phyloP scores from a whole-genome alignment of 2,888 invertebrate species.

The Cabera pusaria region DNA sequence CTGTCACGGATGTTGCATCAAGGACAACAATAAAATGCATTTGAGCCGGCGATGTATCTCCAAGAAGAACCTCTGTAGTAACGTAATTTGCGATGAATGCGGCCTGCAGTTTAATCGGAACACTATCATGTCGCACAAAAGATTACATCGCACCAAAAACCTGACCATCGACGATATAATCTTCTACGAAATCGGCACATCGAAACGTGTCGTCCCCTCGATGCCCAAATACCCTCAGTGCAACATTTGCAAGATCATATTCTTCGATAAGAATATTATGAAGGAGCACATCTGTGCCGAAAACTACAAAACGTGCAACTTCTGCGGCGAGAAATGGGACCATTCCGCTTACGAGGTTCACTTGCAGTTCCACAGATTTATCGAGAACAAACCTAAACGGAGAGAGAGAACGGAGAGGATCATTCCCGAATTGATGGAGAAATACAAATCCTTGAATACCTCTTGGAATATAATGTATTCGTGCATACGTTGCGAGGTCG shows the following conservation, averaged over 20 bases:
- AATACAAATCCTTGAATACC: slow-evolving; percentile 45
- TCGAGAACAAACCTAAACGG: not conserved
- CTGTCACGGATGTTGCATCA: slow-evolving; percentile 6
- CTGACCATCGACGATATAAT: slow-evolving; percentile 36
- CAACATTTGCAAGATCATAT: slow-evolving; percentile 38
- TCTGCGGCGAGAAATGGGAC: slow-evolving; percentile 43
- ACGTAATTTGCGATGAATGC: slow-evolving; percentile 29
- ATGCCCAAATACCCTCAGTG: slow-evolving; percentile 40
- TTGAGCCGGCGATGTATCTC: too few relatives aligned
- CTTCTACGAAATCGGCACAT: slow-evolving; percentile 33
- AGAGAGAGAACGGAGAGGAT: slow-evolving; percentile 4
- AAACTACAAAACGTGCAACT: slow-evolving; percentile 32
- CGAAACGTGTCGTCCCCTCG: slow-evolving; percentile 29
- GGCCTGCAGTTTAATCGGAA: slow-evolving; percentile 28
- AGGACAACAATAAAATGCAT: too few relatives aligned
- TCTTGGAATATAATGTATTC: slow-evolving; percentile 56
- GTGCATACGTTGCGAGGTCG: slow-evolving; percentile 46
- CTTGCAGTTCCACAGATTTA: slow-evolving; percentile 39
- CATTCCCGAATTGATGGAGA: slow-evolving; percentile 46
- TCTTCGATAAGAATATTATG: slow-evolving; percentile 16
- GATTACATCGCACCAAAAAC: slow-evolving; percentile 22
- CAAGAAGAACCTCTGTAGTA: too few relatives aligned
- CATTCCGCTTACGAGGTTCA: slow-evolving; percentile 40
- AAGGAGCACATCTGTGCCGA: slow-evolving; percentile 34
- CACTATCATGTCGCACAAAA: slow-evolving; percentile 19